Conservation (phyloP, 2,113 vertebrate genomes). For the Eurypyga helias region DNA sequence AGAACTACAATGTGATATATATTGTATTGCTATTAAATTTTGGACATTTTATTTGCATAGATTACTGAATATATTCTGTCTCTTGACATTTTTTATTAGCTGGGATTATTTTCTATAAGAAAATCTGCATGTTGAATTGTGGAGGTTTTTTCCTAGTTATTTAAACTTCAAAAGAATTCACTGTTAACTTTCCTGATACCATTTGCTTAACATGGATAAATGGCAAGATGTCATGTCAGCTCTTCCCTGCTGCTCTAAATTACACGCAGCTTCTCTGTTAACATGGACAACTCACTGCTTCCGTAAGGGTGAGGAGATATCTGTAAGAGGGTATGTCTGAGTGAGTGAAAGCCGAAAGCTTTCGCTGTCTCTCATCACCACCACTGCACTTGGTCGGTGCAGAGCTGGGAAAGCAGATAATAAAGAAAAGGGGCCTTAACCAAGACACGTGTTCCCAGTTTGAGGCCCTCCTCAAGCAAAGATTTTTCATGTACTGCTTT, state of each 20-base stretch:
- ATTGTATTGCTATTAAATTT: constrained; percentile 35
- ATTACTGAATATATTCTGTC: constrained; percentile 38
- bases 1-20: constrained; percentile 25
- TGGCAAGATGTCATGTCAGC: neutral
- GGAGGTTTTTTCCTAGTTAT: neutral
- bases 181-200: constrained; percentile 6
- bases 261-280: neutral
- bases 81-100: constrained; percentile 42
- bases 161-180: constrained; percentile 37
- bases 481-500: neutral
- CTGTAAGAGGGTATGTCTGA: neutral
- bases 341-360: neutral
- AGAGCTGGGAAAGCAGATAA: neutral
- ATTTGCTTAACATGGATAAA: neutral
- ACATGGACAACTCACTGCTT: neutral
- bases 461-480: neutral
- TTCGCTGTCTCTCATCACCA: neutral
- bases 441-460: accelerated
- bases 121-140: constrained; percentile 4
- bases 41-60: constrained; percentile 7
- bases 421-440: neutral
- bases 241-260: neutral
- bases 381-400: neutral
- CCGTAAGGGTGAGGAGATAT: neutral
- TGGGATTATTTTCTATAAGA: constrained; percentile 38